phyloP scores from a whole-genome alignment of 1,140 invertebrate species.

The Geopemphigus sp. region DNA sequence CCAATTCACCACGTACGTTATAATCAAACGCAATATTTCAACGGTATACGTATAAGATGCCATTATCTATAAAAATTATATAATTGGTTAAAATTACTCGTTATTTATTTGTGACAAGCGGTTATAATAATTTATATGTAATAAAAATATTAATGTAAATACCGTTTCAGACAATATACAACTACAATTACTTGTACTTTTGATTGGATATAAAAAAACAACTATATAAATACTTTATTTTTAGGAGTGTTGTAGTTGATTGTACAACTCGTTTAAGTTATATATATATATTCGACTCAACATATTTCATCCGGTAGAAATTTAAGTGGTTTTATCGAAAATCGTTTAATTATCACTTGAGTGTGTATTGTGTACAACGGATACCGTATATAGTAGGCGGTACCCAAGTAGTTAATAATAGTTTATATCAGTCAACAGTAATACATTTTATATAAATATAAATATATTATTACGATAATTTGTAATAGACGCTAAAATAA shows the following conservation, averaged over 20 bases:
- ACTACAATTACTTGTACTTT: neutral
- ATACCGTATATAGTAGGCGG: neutral
- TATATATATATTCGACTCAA: neutral
- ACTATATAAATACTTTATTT: neutral
- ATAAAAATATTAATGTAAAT: neutral
- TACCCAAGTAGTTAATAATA: slow-evolving; percentile 1
- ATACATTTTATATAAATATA: no score
- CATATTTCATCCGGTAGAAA: neutral
- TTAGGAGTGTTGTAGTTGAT: neutral
- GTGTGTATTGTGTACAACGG: neutral
- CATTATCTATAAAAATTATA: no score
- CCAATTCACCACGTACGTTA: no score
- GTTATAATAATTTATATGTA: no score
- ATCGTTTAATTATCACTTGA: neutral
- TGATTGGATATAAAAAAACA: neutral
- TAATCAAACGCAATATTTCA: no score
- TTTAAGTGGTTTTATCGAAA: slow-evolving; percentile 14
- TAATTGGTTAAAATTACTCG: no score
- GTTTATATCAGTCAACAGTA: neutral
- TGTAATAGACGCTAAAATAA: no score
- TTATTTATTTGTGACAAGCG: no score
- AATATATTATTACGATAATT: no score
- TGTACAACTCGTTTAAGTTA: neutral
- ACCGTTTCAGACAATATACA: neutral
- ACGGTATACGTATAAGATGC: no score